A percentile compares a stretch with the other conserved stretches of the same genome.
Conservation (phyloP, 2,888 invertebrate genomes). For the Calephelis perditalis region DNA sequence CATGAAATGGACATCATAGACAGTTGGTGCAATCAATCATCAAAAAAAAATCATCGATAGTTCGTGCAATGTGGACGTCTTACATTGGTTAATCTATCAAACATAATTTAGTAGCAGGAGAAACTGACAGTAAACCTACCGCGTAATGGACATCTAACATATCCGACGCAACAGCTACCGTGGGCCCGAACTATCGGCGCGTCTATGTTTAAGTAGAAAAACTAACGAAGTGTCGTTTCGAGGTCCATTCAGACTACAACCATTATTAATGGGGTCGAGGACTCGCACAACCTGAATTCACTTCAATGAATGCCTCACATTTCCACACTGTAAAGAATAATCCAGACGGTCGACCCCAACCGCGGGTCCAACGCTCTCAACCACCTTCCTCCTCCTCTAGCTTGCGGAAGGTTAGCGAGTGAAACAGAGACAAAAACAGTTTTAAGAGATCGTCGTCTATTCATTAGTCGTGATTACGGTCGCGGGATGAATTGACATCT, state of each 20-base stretch:
- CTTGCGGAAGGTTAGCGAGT: constrained; percentile 39
- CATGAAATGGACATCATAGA: too few relatives aligned
- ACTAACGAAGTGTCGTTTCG: constrained; percentile 35
- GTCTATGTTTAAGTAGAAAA: constrained; percentile 24
- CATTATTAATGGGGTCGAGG: constrained; percentile 65
- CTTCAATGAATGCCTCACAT: constrained; percentile 69
- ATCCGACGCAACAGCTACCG: constrained; percentile 15
- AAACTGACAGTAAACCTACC: neutral
- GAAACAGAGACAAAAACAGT: constrained; percentile 51
- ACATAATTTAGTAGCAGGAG: neutral
- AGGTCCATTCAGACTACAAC: constrained; percentile 46
- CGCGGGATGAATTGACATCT: constrained; percentile 72
- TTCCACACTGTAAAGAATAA: constrained; percentile 73
- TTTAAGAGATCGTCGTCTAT: constrained; percentile 59
- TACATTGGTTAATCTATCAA: neutral
- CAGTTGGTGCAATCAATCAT: too few relatives aligned
- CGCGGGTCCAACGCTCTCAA: constrained; percentile 46
- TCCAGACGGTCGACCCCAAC: constrained; percentile 59
- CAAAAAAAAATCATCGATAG: too few relatives aligned
- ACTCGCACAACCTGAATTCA: constrained; percentile 66
- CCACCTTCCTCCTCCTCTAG: constrained; percentile 47
- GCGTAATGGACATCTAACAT: constrained; percentile 3
- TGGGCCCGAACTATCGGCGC: constrained; percentile 23
- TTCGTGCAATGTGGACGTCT: too few relatives aligned
- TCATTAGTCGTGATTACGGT: constrained; percentile 71